phyloP scores from a whole-genome alignment of 2,113 vertebrate genomes.

The Melozone crissalis region DNA sequence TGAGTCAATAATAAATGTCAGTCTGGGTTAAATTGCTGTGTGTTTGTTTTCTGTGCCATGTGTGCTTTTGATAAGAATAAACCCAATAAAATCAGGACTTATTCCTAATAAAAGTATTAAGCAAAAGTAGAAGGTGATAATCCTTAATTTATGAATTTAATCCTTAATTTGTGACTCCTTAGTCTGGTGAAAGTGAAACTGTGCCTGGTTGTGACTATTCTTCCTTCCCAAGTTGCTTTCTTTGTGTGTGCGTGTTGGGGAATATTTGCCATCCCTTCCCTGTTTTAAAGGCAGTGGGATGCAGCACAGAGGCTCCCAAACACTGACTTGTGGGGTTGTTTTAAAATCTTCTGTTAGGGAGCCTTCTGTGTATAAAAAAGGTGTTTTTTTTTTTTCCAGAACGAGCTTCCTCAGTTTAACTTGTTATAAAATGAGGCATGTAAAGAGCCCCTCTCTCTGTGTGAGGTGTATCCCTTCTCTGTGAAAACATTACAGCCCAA shows the following conservation, averaged over 20 bases:
- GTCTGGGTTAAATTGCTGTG: background rate
- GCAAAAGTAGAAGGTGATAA: background rate
- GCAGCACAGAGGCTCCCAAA: background rate
- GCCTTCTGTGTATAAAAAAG: constrained; percentile 60
- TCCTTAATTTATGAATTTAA: background rate
- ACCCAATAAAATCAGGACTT: background rate
- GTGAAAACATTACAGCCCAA: constrained; percentile 83
- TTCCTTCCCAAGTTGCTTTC: background rate
- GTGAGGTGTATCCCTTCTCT: constrained; percentile 81
- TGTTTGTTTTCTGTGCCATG: background rate
- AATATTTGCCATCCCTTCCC: background rate
- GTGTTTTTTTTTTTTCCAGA: constrained; percentile 61
- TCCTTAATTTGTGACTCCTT: background rate
- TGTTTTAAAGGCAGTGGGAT: background rate
- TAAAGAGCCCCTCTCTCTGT: constrained; percentile 79
- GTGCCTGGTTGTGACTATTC: background rate
- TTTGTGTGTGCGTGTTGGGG: background rate
- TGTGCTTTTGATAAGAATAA: background rate
- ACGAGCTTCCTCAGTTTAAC: constrained; percentile 77
- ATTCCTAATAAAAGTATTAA: background rate
- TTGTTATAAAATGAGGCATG: constrained; percentile 81
- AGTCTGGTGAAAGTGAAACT: background rate
- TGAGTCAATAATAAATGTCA: constrained; percentile 15
- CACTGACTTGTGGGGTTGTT: background rate
- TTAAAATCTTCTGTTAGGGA: background rate